Evolutionary conservation across 2,797 vertebrate species (phyloP), one percentile per base, ranked within the genome.

Genomic region (Lutra lutra): DNA sequence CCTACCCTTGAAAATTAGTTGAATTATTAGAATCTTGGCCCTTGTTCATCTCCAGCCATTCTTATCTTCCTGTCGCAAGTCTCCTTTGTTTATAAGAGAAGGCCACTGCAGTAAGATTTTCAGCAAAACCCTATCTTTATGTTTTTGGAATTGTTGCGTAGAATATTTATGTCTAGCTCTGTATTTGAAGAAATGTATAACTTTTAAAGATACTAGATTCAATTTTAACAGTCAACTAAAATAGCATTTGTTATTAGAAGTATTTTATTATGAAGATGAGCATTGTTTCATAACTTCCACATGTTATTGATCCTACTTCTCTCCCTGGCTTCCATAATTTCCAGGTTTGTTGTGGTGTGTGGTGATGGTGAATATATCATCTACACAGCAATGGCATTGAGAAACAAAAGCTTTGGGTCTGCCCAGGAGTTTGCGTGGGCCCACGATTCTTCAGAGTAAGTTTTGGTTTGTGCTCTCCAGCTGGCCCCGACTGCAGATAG

Each of bases 341-440:
- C 54, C 94, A 99, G 99, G 98, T 99, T 99, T 96, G 99, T 99
- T 43, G 99, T 99, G 82, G 99, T 99, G 32, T 99, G 99, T 68
- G 99, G 99, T 51, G 99, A 99, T 94, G 99, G 99, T 1, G 99
- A 99, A 93, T 98, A 99, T 95, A 99, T 99, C 94, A 99, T 99
- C 98, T 99, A 99, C 94, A 99, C 99, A 3, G 99, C 99, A 14
- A 99, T 99, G 99, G 99, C 99, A 62, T 97, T 99, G 98, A 99
- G 99, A 97, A 99, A 99, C 98, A 99, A 99, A 99, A 99, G 99
- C 97, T 99, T 99, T 48, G 99, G 99, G 29, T 99, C 99, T 70
- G 99, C 99, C 0, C 99, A 99, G 98, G 99, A 99, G 98, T 99
- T 99, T 80, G 99, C 99, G 1, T 99, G 99, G 99, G 99, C 99